phyloP scores from a whole-genome alignment of 2,797 vertebrate genomes.

The Helarctos malayanus region DNA sequence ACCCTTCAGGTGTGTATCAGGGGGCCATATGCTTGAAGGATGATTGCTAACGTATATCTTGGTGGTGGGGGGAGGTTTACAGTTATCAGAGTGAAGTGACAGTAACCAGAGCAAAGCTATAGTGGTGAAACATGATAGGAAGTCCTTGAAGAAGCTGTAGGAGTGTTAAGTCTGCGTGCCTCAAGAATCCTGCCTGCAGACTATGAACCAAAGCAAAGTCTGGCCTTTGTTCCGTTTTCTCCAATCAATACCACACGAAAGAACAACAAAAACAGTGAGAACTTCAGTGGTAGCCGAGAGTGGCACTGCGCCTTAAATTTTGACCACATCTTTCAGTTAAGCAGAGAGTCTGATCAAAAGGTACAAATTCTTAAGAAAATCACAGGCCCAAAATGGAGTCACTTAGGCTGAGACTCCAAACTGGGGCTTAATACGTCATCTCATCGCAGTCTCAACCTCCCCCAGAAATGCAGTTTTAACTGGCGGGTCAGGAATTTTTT shows the following conservation, averaged over 20 bases:
- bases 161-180: neutral
- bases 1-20: neutral
- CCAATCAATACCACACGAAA: neutral
- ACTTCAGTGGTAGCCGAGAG: neutral
- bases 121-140: neutral
- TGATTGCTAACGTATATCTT: neutral
- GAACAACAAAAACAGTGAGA: neutral
- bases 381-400: neutral
- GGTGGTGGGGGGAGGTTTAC: fast-evolving
- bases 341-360: neutral
- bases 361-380: neutral
- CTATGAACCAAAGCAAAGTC: neutral
- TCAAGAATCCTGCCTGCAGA: neutral
- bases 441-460: neutral
- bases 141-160: neutral
- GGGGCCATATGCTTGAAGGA: neutral
- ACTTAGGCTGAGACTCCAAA: neutral
- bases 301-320: neutral
- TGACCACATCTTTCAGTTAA: neutral
- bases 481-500: neutral
- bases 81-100: neutral
- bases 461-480: neutral
- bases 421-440: neutral
- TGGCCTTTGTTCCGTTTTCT: neutral
- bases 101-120: neutral